Percentiles rank a stretch among this genome's conserved stretches.
These are phyloP conservation scores for Columba guinea DNA, from an alignment of 2,797 vertebrate genomes.

Conservation along the genomic window DNA sequence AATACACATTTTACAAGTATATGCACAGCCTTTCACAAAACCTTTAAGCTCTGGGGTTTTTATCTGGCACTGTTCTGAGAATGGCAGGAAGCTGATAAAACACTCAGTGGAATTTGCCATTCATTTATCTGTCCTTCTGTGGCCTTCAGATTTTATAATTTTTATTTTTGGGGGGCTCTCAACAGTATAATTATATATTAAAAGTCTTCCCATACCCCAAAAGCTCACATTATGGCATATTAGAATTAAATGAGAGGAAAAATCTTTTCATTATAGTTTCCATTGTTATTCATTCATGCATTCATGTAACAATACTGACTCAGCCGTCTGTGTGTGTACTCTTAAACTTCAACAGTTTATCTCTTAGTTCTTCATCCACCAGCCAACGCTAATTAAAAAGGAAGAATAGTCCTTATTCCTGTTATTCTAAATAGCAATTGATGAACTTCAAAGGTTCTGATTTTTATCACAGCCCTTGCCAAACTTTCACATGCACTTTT, in stretches of 20 bases:
- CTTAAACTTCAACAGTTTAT: conserved; percentile 70
- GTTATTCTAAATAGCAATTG: conserved; percentile 47
- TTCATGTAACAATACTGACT: conserved; percentile 71
- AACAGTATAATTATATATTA: conserved; percentile 74
- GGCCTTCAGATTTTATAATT: conserved; percentile 72
- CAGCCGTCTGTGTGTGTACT: conserved; percentile 45
- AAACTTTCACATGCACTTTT: conserved; percentile 20
- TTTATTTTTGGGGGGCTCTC: conserved; percentile 62
- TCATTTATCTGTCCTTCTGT: conserved; percentile 78
- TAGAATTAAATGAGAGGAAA: conserved; percentile 72
- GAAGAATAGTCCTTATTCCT: conserved; percentile 64
- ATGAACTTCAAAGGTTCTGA: conserved; percentile 57
- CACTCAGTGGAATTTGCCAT: conserved; percentile 66
- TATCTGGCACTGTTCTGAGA: conserved; percentile 65
- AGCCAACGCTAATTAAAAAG: conserved; percentile 68
- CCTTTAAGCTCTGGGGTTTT: conserved; percentile 58
- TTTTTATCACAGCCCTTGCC: conserved; percentile 31
- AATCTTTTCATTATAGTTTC: conserved; percentile 74
- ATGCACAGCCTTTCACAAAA: conserved; percentile 63
- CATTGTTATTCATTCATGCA: conserved; percentile 74
- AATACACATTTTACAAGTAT: conserved; percentile 65
- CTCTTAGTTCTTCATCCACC: conserved; percentile 44
- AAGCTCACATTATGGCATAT: conserved; percentile 68
- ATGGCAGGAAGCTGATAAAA: conserved; percentile 76
- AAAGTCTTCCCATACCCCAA: conserved; percentile 71